Percentiles rank a stretch among this genome's conserved stretches.
These are phyloP conservation scores for Thera britannica DNA, from an alignment of 2,888 invertebrate species.

Conservation along the genomic window DNA sequence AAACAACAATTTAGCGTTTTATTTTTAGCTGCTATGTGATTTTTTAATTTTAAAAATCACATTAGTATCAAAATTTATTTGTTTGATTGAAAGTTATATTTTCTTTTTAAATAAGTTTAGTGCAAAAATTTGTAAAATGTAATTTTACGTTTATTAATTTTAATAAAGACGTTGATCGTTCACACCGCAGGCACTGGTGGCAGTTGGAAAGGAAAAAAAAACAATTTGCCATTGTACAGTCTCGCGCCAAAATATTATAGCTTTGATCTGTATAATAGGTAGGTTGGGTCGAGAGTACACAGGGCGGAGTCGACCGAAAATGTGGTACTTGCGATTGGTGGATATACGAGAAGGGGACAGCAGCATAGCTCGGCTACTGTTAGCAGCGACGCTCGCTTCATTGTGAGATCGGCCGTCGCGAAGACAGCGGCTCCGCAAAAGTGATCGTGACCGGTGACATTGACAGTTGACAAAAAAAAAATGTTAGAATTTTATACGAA, in stretches of 20 bases:
- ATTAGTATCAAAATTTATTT: background rate
- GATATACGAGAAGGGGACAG: conserved; percentile 53
- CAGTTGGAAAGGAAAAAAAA: conserved; percentile 57
- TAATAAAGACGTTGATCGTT: conserved; percentile 37
- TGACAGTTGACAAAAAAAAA: conserved; percentile 58
- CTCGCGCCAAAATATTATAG: conserved; percentile 69
- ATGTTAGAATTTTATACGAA: conserved; percentile 90
- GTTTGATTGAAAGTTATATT: background rate
- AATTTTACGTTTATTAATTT: conserved; percentile 16
- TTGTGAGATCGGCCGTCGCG: conserved; percentile 59
- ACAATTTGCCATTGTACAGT: conserved; percentile 68
- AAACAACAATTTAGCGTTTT: too few relatives aligned
- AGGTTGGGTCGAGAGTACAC: conserved; percentile 63
- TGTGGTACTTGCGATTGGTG: conserved; percentile 59
- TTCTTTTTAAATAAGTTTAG: background rate
- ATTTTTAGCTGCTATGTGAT: too few relatives aligned
- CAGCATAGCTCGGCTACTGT: conserved; percentile 42
- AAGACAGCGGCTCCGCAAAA: conserved; percentile 47
- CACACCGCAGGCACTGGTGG: conserved; percentile 30
- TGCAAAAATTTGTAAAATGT: background rate
- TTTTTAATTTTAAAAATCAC: too few relatives aligned
- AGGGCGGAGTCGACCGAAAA: conserved; percentile 62
- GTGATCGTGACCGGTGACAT: conserved; percentile 50
- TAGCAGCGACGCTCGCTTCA: conserved; percentile 53
- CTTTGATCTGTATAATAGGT: conserved; percentile 73